Evolutionary conservation across 2,797 vertebrate species (phyloP), one percentile per base, ranked within the genome.

Genomic region (Rhabdophis nuchalis): DNA sequence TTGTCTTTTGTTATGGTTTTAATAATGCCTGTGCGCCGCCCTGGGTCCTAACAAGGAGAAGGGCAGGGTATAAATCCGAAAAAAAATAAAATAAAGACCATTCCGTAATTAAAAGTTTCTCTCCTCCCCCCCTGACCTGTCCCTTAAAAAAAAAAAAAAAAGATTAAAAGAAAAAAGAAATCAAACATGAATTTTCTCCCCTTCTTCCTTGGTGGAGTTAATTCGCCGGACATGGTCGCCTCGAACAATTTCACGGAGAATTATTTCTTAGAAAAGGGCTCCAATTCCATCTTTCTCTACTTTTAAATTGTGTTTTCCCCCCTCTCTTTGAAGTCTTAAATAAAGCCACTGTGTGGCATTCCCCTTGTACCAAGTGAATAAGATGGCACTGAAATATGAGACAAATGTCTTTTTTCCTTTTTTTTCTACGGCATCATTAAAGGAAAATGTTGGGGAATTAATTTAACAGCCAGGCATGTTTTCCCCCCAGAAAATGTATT

Each of bases 121-220:
- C n/a, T n/a, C n/a, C n/a, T n/a, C n/a, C n/a, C 50, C 29, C 2
- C 53, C 54, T 88, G 54, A 72, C 54, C 18, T 88, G 64, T 50
- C 58, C 16, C 53, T 29, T 10, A n/a, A 64, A 13, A 64, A 29
- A 25, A 27, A 20, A 85, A 64, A n/a, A 52, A 85, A 46, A 91
- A 91, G 87, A 93, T 89, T 77, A 58, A 93, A 93, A 93, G 88
- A 60, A 85, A 93, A 93, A 93, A 82, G 54, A 85, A 91, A 87
- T 46, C 54, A 87, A 85, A 53, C 82, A 61, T 13, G 56, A 82
- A 46, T 54, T 90, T 90, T 90, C 54, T 56, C 32, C 57, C 23
- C 85, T 93, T 89, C 87, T 18, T 86, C 91, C 90, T 86, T 86
- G 90, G 90, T 85, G 85, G 61, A 64, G 64, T 93, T 93, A 90